Conservation (phyloP, 2,797 vertebrate genomes). For the Manis pentadactyla region DNA sequence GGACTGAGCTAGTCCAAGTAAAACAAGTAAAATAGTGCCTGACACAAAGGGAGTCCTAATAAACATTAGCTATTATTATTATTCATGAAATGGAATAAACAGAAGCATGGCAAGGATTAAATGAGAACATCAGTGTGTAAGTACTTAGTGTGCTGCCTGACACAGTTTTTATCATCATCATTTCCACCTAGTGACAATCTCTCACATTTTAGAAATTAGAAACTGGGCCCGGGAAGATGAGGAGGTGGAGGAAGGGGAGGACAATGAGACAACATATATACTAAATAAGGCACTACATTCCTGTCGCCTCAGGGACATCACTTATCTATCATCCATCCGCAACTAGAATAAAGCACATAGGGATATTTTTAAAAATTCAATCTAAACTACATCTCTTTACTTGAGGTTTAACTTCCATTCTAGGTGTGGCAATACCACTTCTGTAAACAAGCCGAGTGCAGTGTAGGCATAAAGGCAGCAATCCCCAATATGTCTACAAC, state of each 20-base stretch:
- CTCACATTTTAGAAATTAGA: background rate
- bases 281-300: background rate
- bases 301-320: background rate
- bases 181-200: background rate
- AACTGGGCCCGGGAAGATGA: background rate
- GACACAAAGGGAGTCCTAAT: background rate
- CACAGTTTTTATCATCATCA: no score
- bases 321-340: background rate
- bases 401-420: background rate
- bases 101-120: background rate
- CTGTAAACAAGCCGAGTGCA: rapidly evolving
- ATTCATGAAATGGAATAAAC: background rate
- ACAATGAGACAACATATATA: background rate
- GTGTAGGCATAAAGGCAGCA: rapidly evolving
- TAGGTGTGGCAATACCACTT: background rate
- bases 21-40: background rate
- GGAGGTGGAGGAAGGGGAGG: no score
- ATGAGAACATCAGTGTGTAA: rapidly evolving
- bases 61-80: background rate
- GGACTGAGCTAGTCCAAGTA: background rate
- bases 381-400: background rate
- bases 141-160: background rate
- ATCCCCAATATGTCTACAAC: background rate
- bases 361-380: background rate
- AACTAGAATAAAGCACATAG: background rate